Percentiles rank a stretch among this genome's conserved stretches.
Evolutionary conservation across 1,140 invertebrate species (phyloP).

Genomic region (Nixonia krombeini): DNA sequence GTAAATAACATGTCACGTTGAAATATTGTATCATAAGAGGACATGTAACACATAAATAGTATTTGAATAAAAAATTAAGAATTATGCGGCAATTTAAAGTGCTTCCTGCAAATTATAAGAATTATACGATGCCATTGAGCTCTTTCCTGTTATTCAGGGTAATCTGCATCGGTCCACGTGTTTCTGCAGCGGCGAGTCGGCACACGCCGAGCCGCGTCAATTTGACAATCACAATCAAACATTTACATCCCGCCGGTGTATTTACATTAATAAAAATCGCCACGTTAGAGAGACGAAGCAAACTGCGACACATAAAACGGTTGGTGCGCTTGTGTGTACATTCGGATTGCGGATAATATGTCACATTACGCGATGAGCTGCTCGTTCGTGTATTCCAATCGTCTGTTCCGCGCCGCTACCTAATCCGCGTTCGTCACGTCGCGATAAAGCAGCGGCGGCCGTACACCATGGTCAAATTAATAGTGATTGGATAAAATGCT

Average conservation of each 20-base stretch:
- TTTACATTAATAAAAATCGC: slow-evolving; percentile 46
- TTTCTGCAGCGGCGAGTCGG: slow-evolving; percentile 31
- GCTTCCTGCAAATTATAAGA: slow-evolving; percentile 45
- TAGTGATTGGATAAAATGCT: slow-evolving; percentile 13
- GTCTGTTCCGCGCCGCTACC: slow-evolving; percentile 19
- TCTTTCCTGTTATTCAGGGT: slow-evolving; percentile 50
- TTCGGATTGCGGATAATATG: slow-evolving; percentile 45
- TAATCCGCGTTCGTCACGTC: slow-evolving; percentile 13
- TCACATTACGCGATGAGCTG: slow-evolving; percentile 31
- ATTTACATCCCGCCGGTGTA: slow-evolving; percentile 46
- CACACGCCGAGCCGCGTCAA: slow-evolving; percentile 28
- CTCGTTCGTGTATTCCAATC: slow-evolving; percentile 35
- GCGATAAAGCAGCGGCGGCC: slow-evolving; percentile 12
- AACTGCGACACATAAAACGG: slow-evolving; percentile 21
- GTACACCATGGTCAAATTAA: slow-evolving; percentile 38
- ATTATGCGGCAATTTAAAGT: slow-evolving; percentile 25
- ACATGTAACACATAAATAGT: too few relatives aligned
- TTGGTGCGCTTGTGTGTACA: slow-evolving; percentile 37
- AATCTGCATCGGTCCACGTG: slow-evolving; percentile 46
- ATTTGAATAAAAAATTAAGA: slow-evolving; percentile 20
- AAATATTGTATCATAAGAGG: too few relatives aligned
- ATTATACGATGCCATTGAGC: slow-evolving; percentile 45
- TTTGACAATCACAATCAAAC: slow-evolving; percentile 49
- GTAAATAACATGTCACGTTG: too few relatives aligned
- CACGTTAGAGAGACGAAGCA: slow-evolving; percentile 17